Conservation (phyloP, 1,140 invertebrate species). For the Zaprionus davidi region DNA sequence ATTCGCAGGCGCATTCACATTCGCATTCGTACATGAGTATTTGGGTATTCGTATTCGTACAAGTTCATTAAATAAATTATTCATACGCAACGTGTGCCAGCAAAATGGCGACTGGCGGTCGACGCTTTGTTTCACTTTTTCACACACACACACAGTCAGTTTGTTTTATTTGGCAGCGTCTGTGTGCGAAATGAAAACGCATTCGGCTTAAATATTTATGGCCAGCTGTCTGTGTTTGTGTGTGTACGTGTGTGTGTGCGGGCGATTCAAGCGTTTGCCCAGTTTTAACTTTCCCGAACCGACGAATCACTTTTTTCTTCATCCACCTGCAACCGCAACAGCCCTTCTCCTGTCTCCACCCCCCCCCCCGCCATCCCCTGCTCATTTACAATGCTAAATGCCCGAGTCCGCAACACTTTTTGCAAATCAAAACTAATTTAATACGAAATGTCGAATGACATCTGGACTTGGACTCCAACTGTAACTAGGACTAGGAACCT, state of each 20-base stretch:
- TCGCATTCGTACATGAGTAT: conserved; percentile 19
- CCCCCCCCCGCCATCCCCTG: conserved; percentile 26
- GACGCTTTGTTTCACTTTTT: conserved; percentile 71
- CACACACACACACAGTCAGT: conserved; percentile 54
- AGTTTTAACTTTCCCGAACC: conserved; percentile 51
- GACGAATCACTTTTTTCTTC: conserved; percentile 39
- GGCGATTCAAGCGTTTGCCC: conserved; percentile 17
- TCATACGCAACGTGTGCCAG: conserved; percentile 81
- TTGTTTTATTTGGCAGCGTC: conserved; percentile 77
- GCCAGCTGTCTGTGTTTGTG: conserved; percentile 71
- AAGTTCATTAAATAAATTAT: conserved; percentile 84
- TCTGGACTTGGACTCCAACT: conserved; percentile 6
- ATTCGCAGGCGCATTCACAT: conserved; percentile 26
- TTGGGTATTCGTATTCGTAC: conserved; percentile 31
- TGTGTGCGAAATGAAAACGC: conserved; percentile 80
- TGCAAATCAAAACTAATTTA: conserved; percentile 68
- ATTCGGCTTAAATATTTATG: conserved; percentile 83
- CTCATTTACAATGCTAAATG: conserved; percentile 59
- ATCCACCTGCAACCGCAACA: background rate
- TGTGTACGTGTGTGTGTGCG: conserved; percentile 63
- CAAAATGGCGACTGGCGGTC: conserved; percentile 69
- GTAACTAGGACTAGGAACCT: background rate
- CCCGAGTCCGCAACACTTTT: conserved; percentile 58
- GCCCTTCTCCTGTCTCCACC: conserved; percentile 13
- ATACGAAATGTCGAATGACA: conserved; percentile 37